Base-by-base conservation (phyloP, 2,113 vertebrate species). In the Phylloscopus whistleri region DNA sequence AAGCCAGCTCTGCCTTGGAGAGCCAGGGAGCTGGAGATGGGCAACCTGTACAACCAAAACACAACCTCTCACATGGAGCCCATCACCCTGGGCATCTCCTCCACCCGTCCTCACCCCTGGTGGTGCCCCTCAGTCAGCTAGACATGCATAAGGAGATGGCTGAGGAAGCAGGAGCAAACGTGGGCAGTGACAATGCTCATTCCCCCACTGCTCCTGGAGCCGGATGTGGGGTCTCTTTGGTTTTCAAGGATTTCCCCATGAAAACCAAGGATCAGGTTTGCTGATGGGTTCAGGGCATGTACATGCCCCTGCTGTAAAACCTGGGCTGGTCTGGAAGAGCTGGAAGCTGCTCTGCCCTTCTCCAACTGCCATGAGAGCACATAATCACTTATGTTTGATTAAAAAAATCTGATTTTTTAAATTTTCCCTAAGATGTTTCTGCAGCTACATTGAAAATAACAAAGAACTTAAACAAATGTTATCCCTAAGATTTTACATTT, bases 201-300 rank as follows among this genome's bases (percentile, higher is more conserved):
- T 53, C 6, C 31, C 13, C 13, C 2, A 5, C 31, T 24, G 10
- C 26, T 62, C 48, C 52, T 13, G 2, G 33, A 62, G 51, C 9
- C 0, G 0, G 22, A 28, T 0, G 0, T 1, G 8, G 26, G 23
- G 5, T 26, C 39, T 64, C 13, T 17, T 14, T 3, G 2, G 8
- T 72, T 78, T 76, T 58, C 78, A 66, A 85, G 53, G 30, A 74
- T 67, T 70, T 59, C 3, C 5, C 63, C 6, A 4, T 5, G 33
- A 75, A 91, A 91, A 64, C 18, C 60, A 84, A 89, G 51, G 46
- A 81, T 19, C 22, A 75, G 73, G 33, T 63, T 49, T 21, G 41
- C 49, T 27, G n/a, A 19, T 26, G n/a, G 17, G n/a, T 33, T 64
- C 0, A 2, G 14, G 30, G 49, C 35, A 48, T 0, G 4, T 21